Percentiles rank a stretch among this genome's conserved stretches.
Conservation (phyloP, 2,113 vertebrate species). For the Aphyosemion australe region DNA sequence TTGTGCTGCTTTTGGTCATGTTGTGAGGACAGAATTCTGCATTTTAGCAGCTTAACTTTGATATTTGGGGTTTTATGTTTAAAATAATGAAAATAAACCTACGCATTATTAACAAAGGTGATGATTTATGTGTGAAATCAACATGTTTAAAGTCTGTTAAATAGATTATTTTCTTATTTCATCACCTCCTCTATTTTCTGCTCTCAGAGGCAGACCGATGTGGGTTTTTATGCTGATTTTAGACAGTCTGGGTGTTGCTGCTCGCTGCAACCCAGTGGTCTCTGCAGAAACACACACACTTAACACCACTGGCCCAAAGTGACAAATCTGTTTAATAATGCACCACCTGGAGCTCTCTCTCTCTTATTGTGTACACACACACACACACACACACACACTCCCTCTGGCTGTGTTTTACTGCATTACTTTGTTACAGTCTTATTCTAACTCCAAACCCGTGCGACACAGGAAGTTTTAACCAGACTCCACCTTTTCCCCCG, state of each 20-base stretch:
- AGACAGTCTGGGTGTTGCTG: too few species aligned
- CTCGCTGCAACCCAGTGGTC: background rate
- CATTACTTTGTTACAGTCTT: slow-evolving; percentile 59
- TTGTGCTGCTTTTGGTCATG: slow-evolving; percentile 4
- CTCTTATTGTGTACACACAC: slow-evolving; percentile 7
- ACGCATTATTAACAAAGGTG: too few species aligned
- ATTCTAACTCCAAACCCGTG: slow-evolving; percentile 51
- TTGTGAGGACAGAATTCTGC: background rate
- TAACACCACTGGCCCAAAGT: slow-evolving; percentile 55
- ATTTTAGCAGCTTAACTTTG: too few species aligned
- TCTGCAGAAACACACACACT: slow-evolving; percentile 5
- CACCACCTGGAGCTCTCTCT: slow-evolving; percentile 63
- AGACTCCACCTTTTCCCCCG: background rate
- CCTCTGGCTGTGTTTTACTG: slow-evolving; percentile 59
- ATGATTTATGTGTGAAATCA: too few species aligned
- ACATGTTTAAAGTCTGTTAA: too few species aligned
- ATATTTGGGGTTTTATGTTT: too few species aligned
- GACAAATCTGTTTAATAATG: slow-evolving; percentile 78
- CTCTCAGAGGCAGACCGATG: too few species aligned
- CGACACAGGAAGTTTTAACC: slow-evolving; percentile 8
- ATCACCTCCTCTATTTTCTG: too few species aligned
- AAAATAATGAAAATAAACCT: too few species aligned
- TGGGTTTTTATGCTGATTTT: too few species aligned
- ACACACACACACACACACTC: slow-evolving; percentile 44
- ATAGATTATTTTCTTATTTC: too few species aligned